Evolutionary conservation across 2,888 invertebrate genomes (phyloP), one percentile per base, ranked within the genome.

Genomic region (Ischnura elegans): DNA sequence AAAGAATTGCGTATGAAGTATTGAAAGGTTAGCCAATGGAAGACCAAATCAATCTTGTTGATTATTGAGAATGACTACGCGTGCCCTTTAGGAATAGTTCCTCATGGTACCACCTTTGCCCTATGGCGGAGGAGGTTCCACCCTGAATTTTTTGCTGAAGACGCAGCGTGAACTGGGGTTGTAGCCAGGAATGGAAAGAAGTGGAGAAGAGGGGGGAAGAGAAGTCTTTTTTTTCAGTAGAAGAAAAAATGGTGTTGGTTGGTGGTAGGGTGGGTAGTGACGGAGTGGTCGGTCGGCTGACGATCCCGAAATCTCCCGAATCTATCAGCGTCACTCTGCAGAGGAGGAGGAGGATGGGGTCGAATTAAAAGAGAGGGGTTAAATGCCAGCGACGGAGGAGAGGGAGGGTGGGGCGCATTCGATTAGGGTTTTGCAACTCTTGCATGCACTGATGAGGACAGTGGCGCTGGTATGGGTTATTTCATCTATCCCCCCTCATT

Each of bases 301-400:
- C 90, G 90, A 90, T 55, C 90, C 55, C 43, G 90, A 90, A 90
- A 90, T 90, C 90, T 66, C 90, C 66, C 90, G 90, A 90, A 90
- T 90, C 90, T 90, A 90, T 90, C 90, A 66, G 90, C 90, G 90
- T 90, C 90, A 90, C n/a, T 55, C 42, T 25, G 90, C 61, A 66
- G 36, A n/a, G 61, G 36, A 42, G 36, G 55, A 43, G 55, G 90
- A 61, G 90, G 51, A 51, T 90, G 55, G 90, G 51, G 55, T n/a
- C 51, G 36, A 43, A 25, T 42, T n/a, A 61, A 55, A 61, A 47
- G 47, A 51, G 51, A 51, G 51, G n/a, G n/a, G n/a, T n/a, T n/a
- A n/a, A n/a, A 25, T 43, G 36, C 90, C 25, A 21, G 61, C 25
- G 36, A 16, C 36, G 66, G 61, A 21, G 55, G 51, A 19, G 51